phyloP scores from a whole-genome alignment of 2,113 vertebrate genomes.

The Tragelaphus strepsiceros region DNA sequence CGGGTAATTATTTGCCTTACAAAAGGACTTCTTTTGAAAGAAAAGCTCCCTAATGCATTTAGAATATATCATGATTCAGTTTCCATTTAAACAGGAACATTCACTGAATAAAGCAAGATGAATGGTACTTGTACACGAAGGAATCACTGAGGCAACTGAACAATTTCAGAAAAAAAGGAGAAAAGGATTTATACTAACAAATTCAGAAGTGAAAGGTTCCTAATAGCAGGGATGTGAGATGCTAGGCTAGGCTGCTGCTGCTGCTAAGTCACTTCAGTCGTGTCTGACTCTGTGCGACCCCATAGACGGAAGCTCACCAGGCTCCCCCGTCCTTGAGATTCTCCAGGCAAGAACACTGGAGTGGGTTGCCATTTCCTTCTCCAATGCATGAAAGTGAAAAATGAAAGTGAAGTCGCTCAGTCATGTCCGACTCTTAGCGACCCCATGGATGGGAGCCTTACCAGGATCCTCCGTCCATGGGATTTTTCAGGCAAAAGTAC shows the following conservation, averaged over 20 bases:
- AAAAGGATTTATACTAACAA: background rate
- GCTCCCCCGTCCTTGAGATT: too few species aligned
- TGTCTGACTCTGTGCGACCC: too few species aligned
- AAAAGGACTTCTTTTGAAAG: slow-evolving; percentile 17
- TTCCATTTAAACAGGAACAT: background rate
- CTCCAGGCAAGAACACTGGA: too few species aligned
- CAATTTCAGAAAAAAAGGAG: background rate
- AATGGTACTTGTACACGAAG: background rate
- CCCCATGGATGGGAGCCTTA: too few species aligned
- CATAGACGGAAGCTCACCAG: too few species aligned
- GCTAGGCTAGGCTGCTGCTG: background rate
- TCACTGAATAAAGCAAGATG: background rate
- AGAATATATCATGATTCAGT: background rate
- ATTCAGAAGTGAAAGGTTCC: background rate
- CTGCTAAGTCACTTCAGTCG: background rate
- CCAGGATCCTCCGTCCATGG: too few species aligned
- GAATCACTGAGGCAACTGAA: background rate
- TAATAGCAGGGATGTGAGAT: background rate
- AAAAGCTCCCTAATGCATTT: background rate
- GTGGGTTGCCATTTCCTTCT: too few species aligned
- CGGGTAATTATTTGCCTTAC: background rate
- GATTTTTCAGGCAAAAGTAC: too few species aligned
- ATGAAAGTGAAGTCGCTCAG: too few species aligned
- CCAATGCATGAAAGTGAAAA: too few species aligned
- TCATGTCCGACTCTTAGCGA: too few species aligned